These are phyloP conservation scores for Ochotona curzoniae DNA, from an alignment of 2,113 vertebrate species.

Conservation along the genomic window DNA sequence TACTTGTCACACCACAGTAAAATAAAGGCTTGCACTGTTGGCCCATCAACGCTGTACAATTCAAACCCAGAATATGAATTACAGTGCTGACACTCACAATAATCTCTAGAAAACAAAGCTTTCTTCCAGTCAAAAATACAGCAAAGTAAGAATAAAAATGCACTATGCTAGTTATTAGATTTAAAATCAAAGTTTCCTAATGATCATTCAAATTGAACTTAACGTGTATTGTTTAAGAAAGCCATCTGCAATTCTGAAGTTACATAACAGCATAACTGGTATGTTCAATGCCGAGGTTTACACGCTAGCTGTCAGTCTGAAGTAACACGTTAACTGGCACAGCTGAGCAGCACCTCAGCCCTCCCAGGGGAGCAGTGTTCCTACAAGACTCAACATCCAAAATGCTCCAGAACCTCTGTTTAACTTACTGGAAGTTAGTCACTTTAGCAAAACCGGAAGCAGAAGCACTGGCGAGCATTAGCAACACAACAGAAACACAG, in stretches of 20 bases:
- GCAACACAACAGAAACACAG: background rate
- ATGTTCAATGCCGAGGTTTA: constrained; percentile 48
- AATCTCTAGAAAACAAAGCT: background rate
- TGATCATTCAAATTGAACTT: background rate
- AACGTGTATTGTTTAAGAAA: constrained; percentile 7
- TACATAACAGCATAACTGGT: constrained; percentile 50
- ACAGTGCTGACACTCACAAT: background rate
- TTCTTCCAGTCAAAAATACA: background rate
- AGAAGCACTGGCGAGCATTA: background rate
- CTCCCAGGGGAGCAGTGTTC: background rate
- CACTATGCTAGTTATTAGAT: background rate
- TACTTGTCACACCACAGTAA: background rate
- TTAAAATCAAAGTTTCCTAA: constrained; percentile 47
- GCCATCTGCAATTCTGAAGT: background rate
- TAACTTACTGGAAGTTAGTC: background rate
- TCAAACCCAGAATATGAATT: rapidly evolving
- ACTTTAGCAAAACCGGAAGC: background rate
- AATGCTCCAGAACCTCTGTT: background rate
- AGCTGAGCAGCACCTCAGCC: background rate
- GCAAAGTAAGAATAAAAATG: no score
- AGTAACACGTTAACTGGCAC: background rate
- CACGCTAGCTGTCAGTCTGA: background rate
- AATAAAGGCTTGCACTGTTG: background rate
- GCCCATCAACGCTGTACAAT: background rate
- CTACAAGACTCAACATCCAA: background rate